Base-by-base conservation (phyloP, 1,140 invertebrate species). In the Stegodyphus mimosarum region DNA sequence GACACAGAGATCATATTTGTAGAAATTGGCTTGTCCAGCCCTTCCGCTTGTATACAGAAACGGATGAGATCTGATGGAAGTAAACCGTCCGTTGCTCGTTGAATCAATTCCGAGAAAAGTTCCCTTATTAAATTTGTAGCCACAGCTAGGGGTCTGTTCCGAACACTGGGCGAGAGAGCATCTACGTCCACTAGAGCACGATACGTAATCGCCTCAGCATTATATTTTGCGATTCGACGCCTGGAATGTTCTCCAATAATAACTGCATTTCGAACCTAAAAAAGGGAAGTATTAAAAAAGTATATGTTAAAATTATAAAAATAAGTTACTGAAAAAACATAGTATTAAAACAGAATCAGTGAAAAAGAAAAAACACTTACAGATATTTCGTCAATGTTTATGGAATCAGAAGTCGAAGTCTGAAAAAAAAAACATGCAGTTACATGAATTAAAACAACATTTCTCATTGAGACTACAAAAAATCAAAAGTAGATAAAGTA, bases 21-120 rank as follows among this genome's bases (percentile, higher is more conserved):
- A 10, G 55, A 60, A 10, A 79, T n/a, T 53, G 76, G 76, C 53
- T 67, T 70, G 18, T 55, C 66, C 6, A 79, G 52, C 9, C 15
- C 48, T 18, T 69, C 66, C 13, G 48, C 6, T 15, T 48, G 13
- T 50, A 79, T 69, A 33, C 60, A 13, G 13, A 79, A 51, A 33
- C 66, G 64, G n/a, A 79, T 79, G 11, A 79, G n/a, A 33, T 79
- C 50, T 11, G 1, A 48, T 7, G 15, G 17, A 7, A 7, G 50
- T 18, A 69, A 53, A 33, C 51, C 53, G 7, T 2, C 2, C 3
- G 51, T 18, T 3, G 11, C 17, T 69, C 15, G 50, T 2, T 6
- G 15, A 17, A 79, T 66, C 48, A 70, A 17, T 10, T 11, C n/a
- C 11, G 6, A 6, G n/a, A 79, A 79, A 4, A 79, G 5, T 11